These are phyloP conservation scores for Geodia barretti DNA, from an alignment of 37 sponge, comb jelly and placozoan genomes.

Conservation along the genomic window DNA sequence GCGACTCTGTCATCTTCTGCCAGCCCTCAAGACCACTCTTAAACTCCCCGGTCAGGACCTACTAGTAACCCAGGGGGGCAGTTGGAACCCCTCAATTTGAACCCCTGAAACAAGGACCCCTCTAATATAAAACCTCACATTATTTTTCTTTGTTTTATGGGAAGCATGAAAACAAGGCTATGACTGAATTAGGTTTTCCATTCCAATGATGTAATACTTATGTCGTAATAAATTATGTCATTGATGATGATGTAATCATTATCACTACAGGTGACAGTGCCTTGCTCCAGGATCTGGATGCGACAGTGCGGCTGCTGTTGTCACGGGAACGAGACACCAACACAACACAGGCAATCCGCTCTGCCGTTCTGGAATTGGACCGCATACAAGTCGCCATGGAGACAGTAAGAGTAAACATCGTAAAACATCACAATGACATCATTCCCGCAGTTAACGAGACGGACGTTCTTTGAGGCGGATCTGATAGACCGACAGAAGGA, in stretches of 20 bases:
- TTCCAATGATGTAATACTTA: neutral
- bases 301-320: slow-evolving; percentile 34
- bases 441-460: slow-evolving; percentile 41
- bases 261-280: slow-evolving; percentile 31
- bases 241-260: neutral
- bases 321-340: slow-evolving; percentile 74
- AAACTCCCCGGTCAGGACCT: slow-evolving; percentile 68
- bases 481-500: slow-evolving; percentile 65
- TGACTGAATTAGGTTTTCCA: neutral
- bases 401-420: slow-evolving; percentile 43
- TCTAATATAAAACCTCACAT: too few species aligned
- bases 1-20: slow-evolving; percentile 49
- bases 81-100: too few species aligned
- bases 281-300: slow-evolving; percentile 60
- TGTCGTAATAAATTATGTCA: neutral
- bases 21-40: slow-evolving; percentile 56
- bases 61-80: too few species aligned
- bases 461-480: slow-evolving; percentile 79
- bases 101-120: too few species aligned
- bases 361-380: slow-evolving; percentile 68
- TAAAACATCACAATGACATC: neutral
- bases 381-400: slow-evolving; percentile 68
- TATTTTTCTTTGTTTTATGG: too few species aligned
- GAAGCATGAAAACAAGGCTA: too few species aligned
- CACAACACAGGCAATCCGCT: slow-evolving; percentile 34